phyloP scores from a whole-genome alignment of 2,113 vertebrate species.

The Plotosus lineatus region DNA sequence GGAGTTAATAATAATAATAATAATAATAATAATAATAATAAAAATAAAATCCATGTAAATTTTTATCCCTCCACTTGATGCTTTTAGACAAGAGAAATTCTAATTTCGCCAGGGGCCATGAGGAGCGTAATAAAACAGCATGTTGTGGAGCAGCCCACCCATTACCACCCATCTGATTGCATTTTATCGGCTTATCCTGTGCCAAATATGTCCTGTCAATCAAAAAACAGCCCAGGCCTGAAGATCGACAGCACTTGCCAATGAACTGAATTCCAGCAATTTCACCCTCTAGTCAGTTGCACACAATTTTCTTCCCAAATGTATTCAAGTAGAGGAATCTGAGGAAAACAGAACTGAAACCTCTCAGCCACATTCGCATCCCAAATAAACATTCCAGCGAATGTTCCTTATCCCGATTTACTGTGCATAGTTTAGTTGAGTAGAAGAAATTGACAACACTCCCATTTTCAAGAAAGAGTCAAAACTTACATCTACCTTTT shows the following conservation, averaged over 20 bases:
- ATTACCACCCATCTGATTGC: neutral
- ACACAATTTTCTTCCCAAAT: neutral
- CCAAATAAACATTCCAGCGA: neutral
- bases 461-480: neutral
- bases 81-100: neutral
- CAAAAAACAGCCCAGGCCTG: neutral
- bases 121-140: neutral
- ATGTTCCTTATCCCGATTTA: neutral
- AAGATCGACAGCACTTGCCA: neutral
- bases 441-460: neutral
- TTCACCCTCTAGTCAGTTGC: slow-evolving; percentile 1
- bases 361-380: too few species aligned
- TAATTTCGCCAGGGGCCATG: neutral
- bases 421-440: neutral
- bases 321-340: neutral
- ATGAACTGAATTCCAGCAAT: slow-evolving; percentile 2
- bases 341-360: neutral
- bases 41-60: neutral
- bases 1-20: neutral
- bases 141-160: neutral
- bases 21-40: too few species aligned
- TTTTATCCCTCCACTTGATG: neutral
- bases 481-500: neutral
- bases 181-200: neutral
- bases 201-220: slow-evolving; percentile 1